Conservation (phyloP, 2,113 vertebrate species). For the Phyllostomus discolor region DNA sequence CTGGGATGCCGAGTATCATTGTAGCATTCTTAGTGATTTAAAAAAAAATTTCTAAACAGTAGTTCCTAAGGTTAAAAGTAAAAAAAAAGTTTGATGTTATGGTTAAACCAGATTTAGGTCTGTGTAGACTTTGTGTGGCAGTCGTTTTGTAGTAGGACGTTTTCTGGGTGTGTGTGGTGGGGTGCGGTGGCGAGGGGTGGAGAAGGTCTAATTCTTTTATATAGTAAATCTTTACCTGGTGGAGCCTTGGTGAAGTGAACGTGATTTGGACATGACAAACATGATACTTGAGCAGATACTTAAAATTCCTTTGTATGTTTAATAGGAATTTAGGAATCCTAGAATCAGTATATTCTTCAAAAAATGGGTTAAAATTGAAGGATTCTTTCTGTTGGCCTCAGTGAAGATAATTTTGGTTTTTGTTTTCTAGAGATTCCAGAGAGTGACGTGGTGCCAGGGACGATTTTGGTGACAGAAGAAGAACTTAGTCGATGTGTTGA, state of each 20-base stretch:
- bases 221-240: neutral
- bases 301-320: neutral
- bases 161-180: neutral
- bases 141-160: neutral
- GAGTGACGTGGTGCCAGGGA: constrained; percentile 62
- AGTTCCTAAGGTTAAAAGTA: neutral
- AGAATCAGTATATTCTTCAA: neutral
- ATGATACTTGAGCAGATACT: neutral
- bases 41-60: neutral
- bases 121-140: neutral
- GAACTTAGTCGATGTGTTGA: constrained; percentile 89
- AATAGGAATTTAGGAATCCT: neutral
- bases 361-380: neutral
- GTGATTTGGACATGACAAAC: neutral
- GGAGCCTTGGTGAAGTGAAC: neutral
- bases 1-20: neutral
- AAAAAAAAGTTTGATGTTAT: neutral
- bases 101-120: constrained; percentile 2
- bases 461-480: constrained; percentile 84
- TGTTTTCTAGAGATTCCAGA: constrained; percentile 71
- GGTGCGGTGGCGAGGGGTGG: neutral
- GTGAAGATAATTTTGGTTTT: constrained; percentile 31
- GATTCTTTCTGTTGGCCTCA: neutral
- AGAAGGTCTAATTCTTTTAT: neutral
- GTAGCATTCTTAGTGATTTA: neutral